Evolutionary conservation across 2,113 vertebrate species (phyloP).

Genomic region (Mugil cephalus): DNA sequence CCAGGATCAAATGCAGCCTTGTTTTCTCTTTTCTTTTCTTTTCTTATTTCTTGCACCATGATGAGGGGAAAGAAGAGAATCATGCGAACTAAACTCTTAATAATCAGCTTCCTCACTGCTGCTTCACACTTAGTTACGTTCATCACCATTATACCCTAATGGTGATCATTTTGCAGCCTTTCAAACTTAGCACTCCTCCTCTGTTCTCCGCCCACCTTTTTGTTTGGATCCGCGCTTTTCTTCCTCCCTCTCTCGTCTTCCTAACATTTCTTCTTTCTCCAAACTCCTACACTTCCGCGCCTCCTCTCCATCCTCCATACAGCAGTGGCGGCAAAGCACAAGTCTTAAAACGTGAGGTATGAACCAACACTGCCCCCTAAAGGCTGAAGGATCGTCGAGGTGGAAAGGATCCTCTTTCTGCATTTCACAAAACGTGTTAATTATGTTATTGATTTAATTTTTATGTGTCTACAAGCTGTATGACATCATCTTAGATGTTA

Average conservation of each 20-base stretch:
- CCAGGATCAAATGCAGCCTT: slow-evolving; percentile 6
- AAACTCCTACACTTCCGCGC: slow-evolving; percentile 67
- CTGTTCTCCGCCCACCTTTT: slow-evolving; percentile 61
- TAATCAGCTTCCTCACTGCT: slow-evolving; percentile 58
- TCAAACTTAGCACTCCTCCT: slow-evolving; percentile 52
- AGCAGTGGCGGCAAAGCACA: slow-evolving; percentile 56
- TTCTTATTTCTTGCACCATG: not conserved
- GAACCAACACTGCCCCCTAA: slow-evolving; percentile 84
- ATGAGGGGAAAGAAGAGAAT: slow-evolving; percentile 3
- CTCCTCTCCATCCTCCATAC: slow-evolving; percentile 58
- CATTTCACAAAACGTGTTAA: not conserved
- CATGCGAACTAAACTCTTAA: slow-evolving; percentile 31
- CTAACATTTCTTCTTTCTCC: slow-evolving; percentile 55
- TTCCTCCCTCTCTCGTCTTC: slow-evolving; percentile 26
- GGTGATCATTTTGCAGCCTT: slow-evolving; percentile 55
- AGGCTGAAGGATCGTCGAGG: slow-evolving; percentile 41
- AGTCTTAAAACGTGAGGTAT: slow-evolving; percentile 49
- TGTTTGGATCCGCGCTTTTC: slow-evolving; percentile 62
- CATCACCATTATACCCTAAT: slow-evolving; percentile 51
- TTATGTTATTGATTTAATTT: not conserved
- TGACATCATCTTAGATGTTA: too few relatives aligned
- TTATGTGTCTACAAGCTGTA: too few relatives aligned
- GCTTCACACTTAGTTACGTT: slow-evolving; percentile 39
- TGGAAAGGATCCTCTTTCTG: not conserved
- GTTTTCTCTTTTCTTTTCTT: slow-evolving; percentile 2